A percentile compares a stretch with the other conserved stretches of the same genome.
Conservation (phyloP, 2,888 invertebrate species). For the Leptinotarsa peninsularis region DNA sequence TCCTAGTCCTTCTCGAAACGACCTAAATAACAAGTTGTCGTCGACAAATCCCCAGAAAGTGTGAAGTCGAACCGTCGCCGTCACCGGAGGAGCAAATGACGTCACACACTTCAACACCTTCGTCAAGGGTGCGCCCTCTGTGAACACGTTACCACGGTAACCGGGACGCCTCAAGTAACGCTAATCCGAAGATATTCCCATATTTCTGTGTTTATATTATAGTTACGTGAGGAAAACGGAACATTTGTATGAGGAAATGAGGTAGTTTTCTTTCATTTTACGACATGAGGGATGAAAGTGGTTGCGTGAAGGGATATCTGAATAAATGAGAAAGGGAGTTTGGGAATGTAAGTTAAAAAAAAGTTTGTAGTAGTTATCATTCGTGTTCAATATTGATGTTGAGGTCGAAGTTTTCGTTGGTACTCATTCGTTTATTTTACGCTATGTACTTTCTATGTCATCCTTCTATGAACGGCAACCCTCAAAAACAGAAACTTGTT, state of each 20-base stretch:
- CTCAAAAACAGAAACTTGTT: no score
- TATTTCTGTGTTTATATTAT: slow-evolving; percentile 16
- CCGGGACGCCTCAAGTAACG: slow-evolving; percentile 43
- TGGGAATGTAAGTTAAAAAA: background rate
- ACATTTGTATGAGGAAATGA: slow-evolving; percentile 7
- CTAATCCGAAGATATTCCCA: slow-evolving; percentile 35
- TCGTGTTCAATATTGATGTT: background rate
- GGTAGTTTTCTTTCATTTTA: slow-evolving; percentile 12
- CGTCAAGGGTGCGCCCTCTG: slow-evolving; percentile 52
- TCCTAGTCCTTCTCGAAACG: slow-evolving; percentile 8
- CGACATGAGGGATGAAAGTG: background rate
- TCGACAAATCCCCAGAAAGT: slow-evolving; percentile 39
- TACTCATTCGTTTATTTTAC: no score
- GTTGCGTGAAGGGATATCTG: background rate
- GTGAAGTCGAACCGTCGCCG: slow-evolving; percentile 54
- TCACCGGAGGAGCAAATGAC: slow-evolving; percentile 62
- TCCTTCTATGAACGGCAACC: no score
- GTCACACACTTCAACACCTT: slow-evolving; percentile 64
- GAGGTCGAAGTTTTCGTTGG: background rate
- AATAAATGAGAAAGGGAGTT: background rate
- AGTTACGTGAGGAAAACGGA: slow-evolving; percentile 11
- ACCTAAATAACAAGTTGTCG: slow-evolving; percentile 33
- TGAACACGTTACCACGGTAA: slow-evolving; percentile 41
- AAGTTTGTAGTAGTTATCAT: background rate
- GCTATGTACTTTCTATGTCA: no score